Evolutionary conservation across 2,113 vertebrate genomes (phyloP).

Genomic region (Myotis lucifugus): DNA sequence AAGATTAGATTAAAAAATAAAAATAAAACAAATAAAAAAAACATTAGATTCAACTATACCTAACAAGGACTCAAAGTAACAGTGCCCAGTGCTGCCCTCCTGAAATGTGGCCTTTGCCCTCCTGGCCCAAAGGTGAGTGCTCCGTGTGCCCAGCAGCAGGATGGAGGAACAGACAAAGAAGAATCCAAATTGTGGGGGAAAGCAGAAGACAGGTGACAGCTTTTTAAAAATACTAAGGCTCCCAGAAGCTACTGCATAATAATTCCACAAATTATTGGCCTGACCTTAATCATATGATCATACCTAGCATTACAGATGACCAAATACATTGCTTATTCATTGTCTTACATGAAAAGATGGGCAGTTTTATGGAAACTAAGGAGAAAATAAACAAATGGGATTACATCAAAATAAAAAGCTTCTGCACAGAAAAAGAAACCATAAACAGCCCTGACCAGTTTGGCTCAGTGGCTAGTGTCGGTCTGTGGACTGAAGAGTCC

Average conservation of each 20-base stretch:
- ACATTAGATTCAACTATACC: background rate
- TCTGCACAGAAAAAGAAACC: too few species aligned
- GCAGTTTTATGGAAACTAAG: background rate
- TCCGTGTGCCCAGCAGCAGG: background rate
- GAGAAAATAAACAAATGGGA: too few species aligned
- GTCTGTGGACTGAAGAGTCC: too few species aligned
- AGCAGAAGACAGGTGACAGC: background rate
- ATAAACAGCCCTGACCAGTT: too few species aligned
- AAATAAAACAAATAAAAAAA: too few species aligned
- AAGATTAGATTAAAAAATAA: background rate
- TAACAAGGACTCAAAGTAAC: background rate
- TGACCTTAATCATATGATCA: background rate
- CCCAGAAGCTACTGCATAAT: background rate
- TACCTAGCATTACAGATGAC: background rate
- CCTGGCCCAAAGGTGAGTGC: background rate
- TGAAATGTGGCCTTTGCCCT: background rate
- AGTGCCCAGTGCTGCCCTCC: background rate
- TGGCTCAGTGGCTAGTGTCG: too few species aligned
- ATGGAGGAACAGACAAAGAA: background rate
- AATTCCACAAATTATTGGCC: background rate
- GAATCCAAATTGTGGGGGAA: background rate
- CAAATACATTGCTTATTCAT: too few species aligned
- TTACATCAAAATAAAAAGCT: too few species aligned
- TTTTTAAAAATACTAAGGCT: background rate
- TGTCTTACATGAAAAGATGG: background rate